phyloP scores from a whole-genome alignment of 2,113 vertebrate species.

The Hirundichthys speculiger region DNA sequence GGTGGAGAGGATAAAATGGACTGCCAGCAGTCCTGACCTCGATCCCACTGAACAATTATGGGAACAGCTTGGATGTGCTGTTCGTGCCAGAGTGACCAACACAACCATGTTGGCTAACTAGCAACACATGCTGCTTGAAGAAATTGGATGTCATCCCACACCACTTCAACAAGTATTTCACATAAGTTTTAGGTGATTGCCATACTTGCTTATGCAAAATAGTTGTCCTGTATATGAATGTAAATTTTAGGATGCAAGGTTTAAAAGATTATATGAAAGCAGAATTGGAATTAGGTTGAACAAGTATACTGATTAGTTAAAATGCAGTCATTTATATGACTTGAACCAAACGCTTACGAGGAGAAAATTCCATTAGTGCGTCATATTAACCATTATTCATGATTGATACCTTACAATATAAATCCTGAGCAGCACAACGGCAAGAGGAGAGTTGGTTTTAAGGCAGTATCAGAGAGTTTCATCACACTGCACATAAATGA shows the following conservation, averaged over 20 bases:
- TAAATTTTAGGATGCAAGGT: neutral
- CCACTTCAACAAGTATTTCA: too few relatives aligned
- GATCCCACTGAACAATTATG: too few relatives aligned
- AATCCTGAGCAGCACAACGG: slow-evolving; percentile 6
- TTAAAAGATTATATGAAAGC: neutral
- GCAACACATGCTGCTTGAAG: too few relatives aligned
- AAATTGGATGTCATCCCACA: too few relatives aligned
- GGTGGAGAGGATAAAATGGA: too few relatives aligned
- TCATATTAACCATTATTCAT: neutral
- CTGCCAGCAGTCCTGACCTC: too few relatives aligned
- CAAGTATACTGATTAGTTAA: neutral
- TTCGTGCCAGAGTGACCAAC: too few relatives aligned
- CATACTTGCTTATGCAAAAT: neutral
- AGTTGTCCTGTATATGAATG: neutral
- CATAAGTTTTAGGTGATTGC: too few relatives aligned
- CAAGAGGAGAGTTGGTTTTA: slow-evolving; percentile 18
- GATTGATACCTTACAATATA: slow-evolving; percentile 17
- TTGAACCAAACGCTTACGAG: neutral
- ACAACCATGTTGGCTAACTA: too few relatives aligned
- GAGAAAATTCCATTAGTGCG: neutral
- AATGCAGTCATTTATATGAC: neutral
- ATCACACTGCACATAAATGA: slow-evolving; percentile 50
- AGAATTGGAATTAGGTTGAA: too few relatives aligned
- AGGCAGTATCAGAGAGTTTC: slow-evolving; percentile 38
- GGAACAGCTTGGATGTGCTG: too few relatives aligned